phyloP scores from a whole-genome alignment of 1,140 invertebrate genomes.

The Drosophila malerkotliana region DNA sequence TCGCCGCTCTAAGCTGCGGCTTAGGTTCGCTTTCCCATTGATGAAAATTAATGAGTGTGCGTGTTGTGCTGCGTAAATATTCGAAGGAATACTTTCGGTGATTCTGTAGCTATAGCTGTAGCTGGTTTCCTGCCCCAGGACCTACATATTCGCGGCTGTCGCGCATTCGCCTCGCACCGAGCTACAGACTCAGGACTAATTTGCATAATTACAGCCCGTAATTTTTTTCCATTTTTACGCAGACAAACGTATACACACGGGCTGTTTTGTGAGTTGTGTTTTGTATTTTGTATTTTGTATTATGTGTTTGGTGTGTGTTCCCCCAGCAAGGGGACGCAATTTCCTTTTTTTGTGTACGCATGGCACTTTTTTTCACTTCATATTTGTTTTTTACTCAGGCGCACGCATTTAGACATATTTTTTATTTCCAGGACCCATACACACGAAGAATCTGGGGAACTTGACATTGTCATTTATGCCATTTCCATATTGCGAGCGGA shows the following conservation, averaged over 20 bases:
- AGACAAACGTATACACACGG: constrained; percentile 45
- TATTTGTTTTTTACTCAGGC: constrained; percentile 49
- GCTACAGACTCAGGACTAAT: constrained; percentile 65
- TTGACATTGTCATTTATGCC: neutral
- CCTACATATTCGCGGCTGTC: constrained; percentile 27
- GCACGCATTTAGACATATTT: constrained; percentile 12
- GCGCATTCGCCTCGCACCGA: constrained; percentile 43
- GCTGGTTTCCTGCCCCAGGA: constrained; percentile 52
- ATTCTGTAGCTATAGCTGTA: constrained; percentile 41
- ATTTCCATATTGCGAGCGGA: neutral
- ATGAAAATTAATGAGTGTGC: constrained; percentile 81
- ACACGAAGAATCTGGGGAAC: neutral
- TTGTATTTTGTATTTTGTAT: neutral
- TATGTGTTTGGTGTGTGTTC: neutral
- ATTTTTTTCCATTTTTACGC: constrained; percentile 57
- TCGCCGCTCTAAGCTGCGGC: constrained; percentile 69
- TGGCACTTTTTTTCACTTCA: constrained; percentile 33
- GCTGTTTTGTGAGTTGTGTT: constrained; percentile 21
- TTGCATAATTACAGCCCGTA: constrained; percentile 81
- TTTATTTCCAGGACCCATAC: neutral
- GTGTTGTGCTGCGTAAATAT: constrained; percentile 59
- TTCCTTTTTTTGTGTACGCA: constrained; percentile 68
- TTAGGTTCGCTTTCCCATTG: constrained; percentile 70
- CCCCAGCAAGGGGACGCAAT: constrained; percentile 64
- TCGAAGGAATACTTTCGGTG: constrained; percentile 40